These are phyloP conservation scores for Dichetophora obliterata DNA, from an alignment of 2,888 invertebrate genomes.

Conservation along the genomic window DNA sequence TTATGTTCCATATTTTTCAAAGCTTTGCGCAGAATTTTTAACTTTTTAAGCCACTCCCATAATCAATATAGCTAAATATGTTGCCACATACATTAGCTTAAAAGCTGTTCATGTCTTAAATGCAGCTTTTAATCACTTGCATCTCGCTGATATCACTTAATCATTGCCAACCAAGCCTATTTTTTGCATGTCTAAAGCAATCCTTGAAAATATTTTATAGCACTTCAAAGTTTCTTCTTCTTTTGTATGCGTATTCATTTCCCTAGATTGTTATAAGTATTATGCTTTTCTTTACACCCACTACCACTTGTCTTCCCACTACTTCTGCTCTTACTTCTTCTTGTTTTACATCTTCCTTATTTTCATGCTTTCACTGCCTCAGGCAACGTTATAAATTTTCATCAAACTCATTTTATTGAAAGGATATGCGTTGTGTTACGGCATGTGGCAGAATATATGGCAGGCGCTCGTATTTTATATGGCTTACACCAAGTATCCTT, in stretches of 20 bases:
- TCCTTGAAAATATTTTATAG: conserved; percentile 6
- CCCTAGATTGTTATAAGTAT: background rate
- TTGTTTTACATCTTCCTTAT: background rate
- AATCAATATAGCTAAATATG: too few relatives aligned
- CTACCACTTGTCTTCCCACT: too few relatives aligned
- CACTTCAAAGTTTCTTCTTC: background rate
- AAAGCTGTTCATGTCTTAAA: background rate
- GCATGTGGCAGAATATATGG: background rate
- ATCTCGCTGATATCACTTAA: background rate
- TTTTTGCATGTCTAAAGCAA: background rate
- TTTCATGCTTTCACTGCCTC: background rate
- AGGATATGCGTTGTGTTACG: background rate
- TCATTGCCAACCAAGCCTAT: conserved; percentile 1
- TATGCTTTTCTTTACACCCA: too few relatives aligned
- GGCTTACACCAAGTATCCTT: conserved; percentile 6
- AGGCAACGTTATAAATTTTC: conserved; percentile 13
- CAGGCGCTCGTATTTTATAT: conserved; percentile 15
- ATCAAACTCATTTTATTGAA: conserved; percentile 21
- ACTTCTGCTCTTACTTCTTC: background rate
- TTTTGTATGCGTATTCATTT: background rate
- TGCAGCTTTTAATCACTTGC: conserved; percentile 16
- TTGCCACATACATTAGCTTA: conserved; percentile 11
- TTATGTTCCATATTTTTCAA: too few relatives aligned
- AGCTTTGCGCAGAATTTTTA: too few relatives aligned
- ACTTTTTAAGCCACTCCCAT: too few relatives aligned